Base-by-base conservation (phyloP, 2,113 vertebrate genomes). In the Stigmatopora argus region DNA sequence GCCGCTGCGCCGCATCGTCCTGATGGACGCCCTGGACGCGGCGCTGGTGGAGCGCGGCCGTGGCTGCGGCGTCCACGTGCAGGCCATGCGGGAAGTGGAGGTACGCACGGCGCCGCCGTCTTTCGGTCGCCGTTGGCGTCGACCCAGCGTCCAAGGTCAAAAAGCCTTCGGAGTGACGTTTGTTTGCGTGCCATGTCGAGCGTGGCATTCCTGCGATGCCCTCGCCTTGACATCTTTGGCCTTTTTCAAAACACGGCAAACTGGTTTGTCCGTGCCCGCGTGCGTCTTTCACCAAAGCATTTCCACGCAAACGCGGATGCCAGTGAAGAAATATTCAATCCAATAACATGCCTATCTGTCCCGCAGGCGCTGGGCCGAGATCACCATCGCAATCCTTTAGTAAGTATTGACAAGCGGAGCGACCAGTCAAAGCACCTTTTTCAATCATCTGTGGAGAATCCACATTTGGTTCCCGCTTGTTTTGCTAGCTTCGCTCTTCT, bases 21-120 rank as follows among this genome's bases (percentile, higher is more conserved):
- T 98, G 51, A 99, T 99, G 94, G 95, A 99, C 10, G 80, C 89
- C 0, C 94, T 97, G 1, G 93, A 95, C 53, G 77, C 86, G 0
- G 82, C 88, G 47, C 88, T 98, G 14, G 44, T 55, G 44, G 93
- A 94, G 69, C 86, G 89, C 23, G 93, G 92, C 18, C 79, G 78
- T 56, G 78, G 72, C 71, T 95, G 93, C 0, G 93, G 93, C 1
- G 92, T 99, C 64, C 82, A 89, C 31, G 79, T 99, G 64, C 94
- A 94, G 83, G 88, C 92, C 78, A 86, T 98, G 80, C 88, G 90
- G 71, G 93, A 94, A 63, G 83, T 98, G 17, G 96, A 98, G 92
- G 97, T 96, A 74, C 10, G 10, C 21, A 55, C 13, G 12, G 4
- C 21, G 4, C 12, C 52, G 11, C 13, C 51, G 21, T 10, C 19